Evolutionary conservation across 2,888 invertebrate species (phyloP), one percentile per base, ranked within the genome.

Genomic region (Sabatieria punctata): DNA sequence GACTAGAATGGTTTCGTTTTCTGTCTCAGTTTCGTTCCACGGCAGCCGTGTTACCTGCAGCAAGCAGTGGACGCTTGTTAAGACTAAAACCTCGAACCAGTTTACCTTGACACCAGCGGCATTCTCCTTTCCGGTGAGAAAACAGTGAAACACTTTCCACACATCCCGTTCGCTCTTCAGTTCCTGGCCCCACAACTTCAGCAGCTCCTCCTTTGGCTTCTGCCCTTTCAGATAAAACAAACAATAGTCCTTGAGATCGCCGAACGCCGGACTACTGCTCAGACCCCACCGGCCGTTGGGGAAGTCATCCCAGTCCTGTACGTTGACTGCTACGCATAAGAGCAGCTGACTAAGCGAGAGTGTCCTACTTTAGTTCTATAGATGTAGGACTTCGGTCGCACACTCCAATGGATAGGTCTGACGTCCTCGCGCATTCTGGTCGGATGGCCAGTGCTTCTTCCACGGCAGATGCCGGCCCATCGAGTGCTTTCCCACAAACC

Each of bases 231-330:
- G 60, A 54, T 73, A 73, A 60, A 74, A 75, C 52, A 75, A 58
- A 55, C 75, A 73, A 56, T 75, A 73, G 56, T 74, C 73, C 49
- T 69, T 68, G 24, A 75, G 56, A 48, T 73, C 73, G 43, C 73
- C 71, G 62, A 74, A 75, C 18, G 73, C 69, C 1, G 75, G 74
- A 1, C 73, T 71, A n/a, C 71, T 68, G 0, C 71, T 70, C 53
- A 69, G 69, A 4, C 75, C 74, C 75, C 75, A 75, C 27, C 75
- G 66, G 19, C 74, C 75, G 58, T 75, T 75, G 0, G 75, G 75
- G 58, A 73, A 75, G 49, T 75, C 74, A 52, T 74, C 74, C 75
- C 75, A 75, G 53, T 73, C 69, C 47, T 61, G 56, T 18, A 47
- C n/a, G 30, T 30, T 8, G 8, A 30, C 15, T 30, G 15, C 15